These are phyloP conservation scores for Mimachlamys varia DNA, from an alignment of 2,888 invertebrate genomes.

Conservation along the genomic window DNA sequence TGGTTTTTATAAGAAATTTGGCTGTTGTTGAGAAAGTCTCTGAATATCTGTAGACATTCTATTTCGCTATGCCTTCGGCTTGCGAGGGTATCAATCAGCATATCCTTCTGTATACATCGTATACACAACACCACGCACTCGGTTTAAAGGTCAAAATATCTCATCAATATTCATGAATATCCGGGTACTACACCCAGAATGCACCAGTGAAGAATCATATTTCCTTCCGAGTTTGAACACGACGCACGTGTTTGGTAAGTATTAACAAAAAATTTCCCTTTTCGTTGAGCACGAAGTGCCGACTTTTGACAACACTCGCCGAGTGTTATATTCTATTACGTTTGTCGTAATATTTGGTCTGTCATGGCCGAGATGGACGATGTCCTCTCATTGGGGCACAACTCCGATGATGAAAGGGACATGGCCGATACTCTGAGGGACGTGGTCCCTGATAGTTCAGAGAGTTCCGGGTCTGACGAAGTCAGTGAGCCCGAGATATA, in stretches of 20 bases:
- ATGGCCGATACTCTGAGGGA: background rate
- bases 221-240: background rate
- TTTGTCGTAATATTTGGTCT: background rate
- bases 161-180: constrained; percentile 5
- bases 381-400: background rate
- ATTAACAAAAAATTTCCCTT: too few species aligned
- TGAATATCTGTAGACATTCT: too few species aligned
- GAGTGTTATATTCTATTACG: background rate
- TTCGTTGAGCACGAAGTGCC: background rate
- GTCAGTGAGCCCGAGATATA: background rate
- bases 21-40: too few species aligned
- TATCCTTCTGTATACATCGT: background rate
- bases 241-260: background rate
- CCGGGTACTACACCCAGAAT: background rate
- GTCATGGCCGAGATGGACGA: constrained; percentile 14
- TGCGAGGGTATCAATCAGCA: background rate
- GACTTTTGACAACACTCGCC: too few species aligned
- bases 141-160: background rate
- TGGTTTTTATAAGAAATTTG: too few species aligned
- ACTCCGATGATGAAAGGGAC: background rate
- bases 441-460: background rate
- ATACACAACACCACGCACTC: constrained; percentile 34
- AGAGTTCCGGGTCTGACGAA: background rate
- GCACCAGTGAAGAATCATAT: background rate
- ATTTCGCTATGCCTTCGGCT: constrained; percentile 28